phyloP scores from a whole-genome alignment of 2,888 invertebrate genomes.

The Endomychus coccineus region DNA sequence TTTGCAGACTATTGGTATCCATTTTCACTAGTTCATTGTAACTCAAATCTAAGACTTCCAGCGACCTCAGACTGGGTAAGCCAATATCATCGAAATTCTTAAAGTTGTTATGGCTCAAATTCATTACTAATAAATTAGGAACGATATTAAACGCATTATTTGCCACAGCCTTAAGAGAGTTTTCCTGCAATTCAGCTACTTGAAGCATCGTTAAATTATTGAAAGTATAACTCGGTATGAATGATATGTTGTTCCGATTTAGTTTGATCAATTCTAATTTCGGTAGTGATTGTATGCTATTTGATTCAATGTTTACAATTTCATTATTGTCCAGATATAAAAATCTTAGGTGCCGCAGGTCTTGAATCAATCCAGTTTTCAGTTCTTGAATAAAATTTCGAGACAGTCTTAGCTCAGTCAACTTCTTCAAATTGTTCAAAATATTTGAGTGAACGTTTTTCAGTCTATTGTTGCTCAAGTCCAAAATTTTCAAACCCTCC shows the following conservation, averaged over 20 bases:
- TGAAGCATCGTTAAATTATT: constrained; percentile 66
- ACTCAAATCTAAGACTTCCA: constrained; percentile 81
- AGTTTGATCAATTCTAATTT: constrained; percentile 53
- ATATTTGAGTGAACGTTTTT: constrained; percentile 61
- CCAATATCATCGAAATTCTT: constrained; percentile 68
- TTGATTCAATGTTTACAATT: constrained; percentile 64
- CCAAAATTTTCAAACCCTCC: constrained; percentile 61
- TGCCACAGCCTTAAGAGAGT: constrained; percentile 65
- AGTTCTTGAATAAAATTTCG: constrained; percentile 67
- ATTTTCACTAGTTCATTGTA: constrained; percentile 67
- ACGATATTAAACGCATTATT: constrained; percentile 69
- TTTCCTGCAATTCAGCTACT: constrained; percentile 73
- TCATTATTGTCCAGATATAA: constrained; percentile 78
- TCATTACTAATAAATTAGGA: constrained; percentile 71
- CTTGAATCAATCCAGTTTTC: constrained; percentile 62
- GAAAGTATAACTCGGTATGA: constrained; percentile 69
- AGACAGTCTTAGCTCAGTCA: constrained; percentile 65
- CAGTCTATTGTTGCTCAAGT: constrained; percentile 72
- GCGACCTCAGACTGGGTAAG: constrained; percentile 61
- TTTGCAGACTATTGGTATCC: constrained; percentile 56
- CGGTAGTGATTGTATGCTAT: constrained; percentile 63
- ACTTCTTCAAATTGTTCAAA: constrained; percentile 59
- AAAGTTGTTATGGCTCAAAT: constrained; percentile 76
- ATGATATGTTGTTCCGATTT: constrained; percentile 64
- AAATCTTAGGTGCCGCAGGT: constrained; percentile 61